phyloP scores from a whole-genome alignment of 2,888 invertebrate species.

The Deroplatys truncata region DNA sequence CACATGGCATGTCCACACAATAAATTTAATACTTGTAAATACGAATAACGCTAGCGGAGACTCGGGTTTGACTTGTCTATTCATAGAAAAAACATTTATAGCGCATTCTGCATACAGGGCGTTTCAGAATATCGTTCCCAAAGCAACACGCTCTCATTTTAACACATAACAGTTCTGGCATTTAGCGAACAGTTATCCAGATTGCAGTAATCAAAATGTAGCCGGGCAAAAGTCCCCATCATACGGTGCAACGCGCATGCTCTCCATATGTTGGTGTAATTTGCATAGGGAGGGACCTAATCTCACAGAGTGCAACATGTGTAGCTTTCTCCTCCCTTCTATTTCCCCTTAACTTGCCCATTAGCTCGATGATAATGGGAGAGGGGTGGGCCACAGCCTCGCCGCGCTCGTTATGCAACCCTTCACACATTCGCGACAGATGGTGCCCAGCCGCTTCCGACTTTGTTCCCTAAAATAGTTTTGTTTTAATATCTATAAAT shows the following conservation, averaged over 20 bases:
- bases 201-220: background rate
- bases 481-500: background rate
- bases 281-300: background rate
- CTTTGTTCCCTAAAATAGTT: background rate
- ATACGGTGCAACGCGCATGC: background rate
- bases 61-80: too few species aligned
- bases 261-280: background rate
- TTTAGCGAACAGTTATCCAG: background rate
- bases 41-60: too few species aligned
- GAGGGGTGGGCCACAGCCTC: background rate
- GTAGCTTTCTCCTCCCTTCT: background rate
- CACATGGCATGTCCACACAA: too few species aligned
- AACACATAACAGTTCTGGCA: background rate
- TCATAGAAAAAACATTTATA: too few species aligned
- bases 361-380: background rate
- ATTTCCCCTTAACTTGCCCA: background rate
- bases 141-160: background rate
- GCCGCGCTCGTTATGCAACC: background rate
- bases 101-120: too few species aligned
- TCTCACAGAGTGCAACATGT: background rate
- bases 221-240: background rate
- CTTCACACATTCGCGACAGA: background rate
- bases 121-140: too few species aligned
- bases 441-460: background rate
- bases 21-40: too few species aligned